Conservation (phyloP, 2,888 invertebrate genomes). For the Colostygia pectinataria region DNA sequence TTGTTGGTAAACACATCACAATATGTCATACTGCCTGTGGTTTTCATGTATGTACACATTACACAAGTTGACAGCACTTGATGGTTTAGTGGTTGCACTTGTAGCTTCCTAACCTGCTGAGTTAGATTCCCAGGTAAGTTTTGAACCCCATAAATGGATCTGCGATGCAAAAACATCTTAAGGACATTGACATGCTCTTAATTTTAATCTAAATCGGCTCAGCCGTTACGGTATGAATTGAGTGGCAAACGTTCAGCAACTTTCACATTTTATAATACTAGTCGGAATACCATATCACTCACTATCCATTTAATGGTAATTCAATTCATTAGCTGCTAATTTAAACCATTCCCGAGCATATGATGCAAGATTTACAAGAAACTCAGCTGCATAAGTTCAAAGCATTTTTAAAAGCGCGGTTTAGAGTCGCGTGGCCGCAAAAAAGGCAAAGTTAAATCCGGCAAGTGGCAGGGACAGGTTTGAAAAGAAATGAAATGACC, state of each 20-base stretch:
- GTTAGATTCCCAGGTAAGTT: too few species aligned
- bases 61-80: background rate
- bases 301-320: background rate
- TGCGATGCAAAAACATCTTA: too few species aligned
- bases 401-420: conserved; percentile 44
- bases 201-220: too few species aligned
- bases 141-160: too few species aligned
- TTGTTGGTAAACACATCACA: conserved; percentile 20
- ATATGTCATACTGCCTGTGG: conserved; percentile 6
- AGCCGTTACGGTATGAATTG: too few species aligned
- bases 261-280: too few species aligned
- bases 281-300: too few species aligned
- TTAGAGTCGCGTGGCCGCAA: conserved; percentile 48
- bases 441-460: conserved; percentile 68
- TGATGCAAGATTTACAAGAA: conserved; percentile 33
- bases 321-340: conserved; percentile 12
- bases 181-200: too few species aligned
- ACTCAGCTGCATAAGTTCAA: conserved; percentile 38
- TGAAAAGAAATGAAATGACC: conserved; percentile 52
- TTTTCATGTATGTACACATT: too few species aligned
- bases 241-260: too few species aligned
- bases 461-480: conserved; percentile 55
- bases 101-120: too few species aligned
- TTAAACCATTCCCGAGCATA: conserved; percentile 15
- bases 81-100: too few species aligned